phyloP scores from a whole-genome alignment of 2,888 invertebrate species.

The Tigriopus californicus region DNA sequence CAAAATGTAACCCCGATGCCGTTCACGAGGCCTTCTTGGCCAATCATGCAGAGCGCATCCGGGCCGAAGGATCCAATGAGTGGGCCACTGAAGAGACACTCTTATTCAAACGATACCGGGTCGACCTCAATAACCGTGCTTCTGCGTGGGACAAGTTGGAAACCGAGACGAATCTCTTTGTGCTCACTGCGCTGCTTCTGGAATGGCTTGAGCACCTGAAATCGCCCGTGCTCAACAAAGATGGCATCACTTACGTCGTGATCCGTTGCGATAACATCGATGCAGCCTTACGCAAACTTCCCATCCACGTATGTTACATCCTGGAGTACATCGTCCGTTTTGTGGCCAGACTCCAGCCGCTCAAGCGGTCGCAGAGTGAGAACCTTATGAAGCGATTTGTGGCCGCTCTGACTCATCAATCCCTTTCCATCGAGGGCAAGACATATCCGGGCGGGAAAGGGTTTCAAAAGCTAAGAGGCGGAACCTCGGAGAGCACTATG shows the following conservation, averaged over 20 bases:
- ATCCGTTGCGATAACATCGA: conserved; percentile 39
- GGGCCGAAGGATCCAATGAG: conserved; percentile 29
- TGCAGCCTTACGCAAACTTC: conserved; percentile 33
- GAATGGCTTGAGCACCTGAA: conserved; percentile 59
- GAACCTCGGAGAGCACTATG: conserved; percentile 1
- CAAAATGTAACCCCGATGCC: conserved; percentile 20
- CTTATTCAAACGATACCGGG: conserved; percentile 28
- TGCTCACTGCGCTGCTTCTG: conserved; percentile 44
- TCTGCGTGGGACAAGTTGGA: conserved; percentile 44
- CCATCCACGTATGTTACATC: conserved; percentile 22
- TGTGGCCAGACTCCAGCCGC: conserved; percentile 42
- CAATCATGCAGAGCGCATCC: not conserved
- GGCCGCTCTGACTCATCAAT: conserved; percentile 47
- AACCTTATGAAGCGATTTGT: conserved; percentile 43
- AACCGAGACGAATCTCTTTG: conserved; percentile 41
- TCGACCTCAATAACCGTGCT: conserved; percentile 44
- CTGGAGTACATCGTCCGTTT: conserved; percentile 37
- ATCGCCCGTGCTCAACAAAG: conserved; percentile 42
- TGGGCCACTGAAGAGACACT: conserved; percentile 36
- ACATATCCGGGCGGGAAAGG: conserved; percentile 30
- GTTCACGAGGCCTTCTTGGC: not conserved
- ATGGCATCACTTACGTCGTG: conserved; percentile 46
- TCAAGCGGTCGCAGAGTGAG: conserved; percentile 38
- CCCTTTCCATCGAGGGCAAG: conserved; percentile 32
- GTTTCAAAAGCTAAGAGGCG: conserved; percentile 11